Evolutionary conservation across 2,797 vertebrate genomes (phyloP).

Genomic region (Apodemus agrarius): DNA sequence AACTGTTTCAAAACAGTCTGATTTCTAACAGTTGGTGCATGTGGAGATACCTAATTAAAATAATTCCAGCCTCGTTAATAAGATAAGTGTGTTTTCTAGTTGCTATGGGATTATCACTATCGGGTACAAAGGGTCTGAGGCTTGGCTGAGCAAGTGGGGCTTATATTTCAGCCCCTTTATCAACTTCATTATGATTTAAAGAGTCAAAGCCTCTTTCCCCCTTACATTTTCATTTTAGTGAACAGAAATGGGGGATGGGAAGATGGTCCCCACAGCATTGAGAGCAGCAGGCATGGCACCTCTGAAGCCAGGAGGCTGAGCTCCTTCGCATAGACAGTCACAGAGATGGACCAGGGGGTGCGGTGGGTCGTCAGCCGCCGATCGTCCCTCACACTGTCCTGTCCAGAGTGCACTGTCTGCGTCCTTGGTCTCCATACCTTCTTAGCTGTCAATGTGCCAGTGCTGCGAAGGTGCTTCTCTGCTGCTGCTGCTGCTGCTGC

Average conservation of each 20-base stretch:
- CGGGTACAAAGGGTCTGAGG: slow-evolving; percentile 68
- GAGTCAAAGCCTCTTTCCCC: slow-evolving; percentile 49
- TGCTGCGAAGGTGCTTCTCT: background rate
- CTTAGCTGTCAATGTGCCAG: background rate
- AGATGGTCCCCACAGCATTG: background rate
- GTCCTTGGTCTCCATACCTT: background rate
- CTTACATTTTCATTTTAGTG: slow-evolving; percentile 55
- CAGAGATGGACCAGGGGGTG: background rate
- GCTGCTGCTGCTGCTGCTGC: background rate
- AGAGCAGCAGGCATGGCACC: background rate
- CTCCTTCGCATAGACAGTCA: slow-evolving; percentile 3
- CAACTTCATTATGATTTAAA: slow-evolving; percentile 62
- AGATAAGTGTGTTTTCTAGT: slow-evolving; percentile 81
- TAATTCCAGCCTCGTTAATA: slow-evolving; percentile 83
- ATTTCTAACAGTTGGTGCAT: slow-evolving; percentile 82
- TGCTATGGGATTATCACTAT: slow-evolving; percentile 75
- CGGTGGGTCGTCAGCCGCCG: background rate
- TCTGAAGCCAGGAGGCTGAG: background rate
- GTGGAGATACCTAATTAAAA: slow-evolving; percentile 84
- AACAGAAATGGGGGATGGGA: background rate
- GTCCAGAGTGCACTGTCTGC: background rate
- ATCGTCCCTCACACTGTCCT: background rate
- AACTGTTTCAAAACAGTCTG: slow-evolving; percentile 84
- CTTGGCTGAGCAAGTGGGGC: slow-evolving; percentile 63
- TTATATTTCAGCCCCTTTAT: slow-evolving; percentile 44